Evolutionary conservation across 2,797 vertebrate genomes (phyloP).

Genomic region (Takifugu rubripes): DNA sequence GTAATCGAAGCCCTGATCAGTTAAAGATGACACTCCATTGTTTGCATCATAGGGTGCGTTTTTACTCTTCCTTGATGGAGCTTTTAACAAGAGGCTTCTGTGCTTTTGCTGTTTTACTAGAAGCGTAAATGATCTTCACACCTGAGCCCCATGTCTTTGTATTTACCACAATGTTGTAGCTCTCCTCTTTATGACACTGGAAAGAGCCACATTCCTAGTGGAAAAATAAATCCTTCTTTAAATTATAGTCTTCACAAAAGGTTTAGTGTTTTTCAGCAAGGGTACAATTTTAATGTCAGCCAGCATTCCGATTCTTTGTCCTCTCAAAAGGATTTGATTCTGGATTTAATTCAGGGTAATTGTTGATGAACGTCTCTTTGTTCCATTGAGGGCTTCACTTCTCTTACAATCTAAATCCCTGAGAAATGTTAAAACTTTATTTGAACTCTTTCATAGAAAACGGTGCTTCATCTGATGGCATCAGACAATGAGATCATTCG

Average conservation of each 20-base stretch:
- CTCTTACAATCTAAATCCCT: not conserved
- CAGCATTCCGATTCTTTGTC: too few relatives aligned
- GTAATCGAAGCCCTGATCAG: slow-evolving; percentile 6
- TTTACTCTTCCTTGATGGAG: slow-evolving; percentile 6
- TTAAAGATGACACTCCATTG: not conserved
- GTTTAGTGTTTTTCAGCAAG: too few relatives aligned
- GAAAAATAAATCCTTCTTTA: not conserved
- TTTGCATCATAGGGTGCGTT: not conserved
- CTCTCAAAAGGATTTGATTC: too few relatives aligned
- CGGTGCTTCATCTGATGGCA: slow-evolving; percentile 79
- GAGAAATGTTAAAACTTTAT: not conserved
- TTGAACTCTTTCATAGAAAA: slow-evolving; percentile 70
- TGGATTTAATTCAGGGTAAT: too few relatives aligned
- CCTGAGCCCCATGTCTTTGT: slow-evolving; percentile 21
- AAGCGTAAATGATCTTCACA: slow-evolving; percentile 15
- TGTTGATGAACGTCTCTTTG: not conserved
- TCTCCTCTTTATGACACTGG: slow-evolving; percentile 8
- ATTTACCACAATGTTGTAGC: not conserved
- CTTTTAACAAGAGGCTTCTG: not conserved
- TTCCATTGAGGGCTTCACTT: not conserved
- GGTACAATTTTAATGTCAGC: too few relatives aligned
- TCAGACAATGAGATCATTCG: slow-evolving; percentile 84
- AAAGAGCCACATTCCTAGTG: slow-evolving; percentile 7
- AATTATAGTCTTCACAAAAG: too few relatives aligned
- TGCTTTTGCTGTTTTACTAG: slow-evolving; percentile 11